Percentiles rank a stretch among this genome's conserved stretches.
These are phyloP conservation scores for Cydia fagiglandana DNA, from an alignment of 1,140 invertebrate genomes.

Conservation along the genomic window DNA sequence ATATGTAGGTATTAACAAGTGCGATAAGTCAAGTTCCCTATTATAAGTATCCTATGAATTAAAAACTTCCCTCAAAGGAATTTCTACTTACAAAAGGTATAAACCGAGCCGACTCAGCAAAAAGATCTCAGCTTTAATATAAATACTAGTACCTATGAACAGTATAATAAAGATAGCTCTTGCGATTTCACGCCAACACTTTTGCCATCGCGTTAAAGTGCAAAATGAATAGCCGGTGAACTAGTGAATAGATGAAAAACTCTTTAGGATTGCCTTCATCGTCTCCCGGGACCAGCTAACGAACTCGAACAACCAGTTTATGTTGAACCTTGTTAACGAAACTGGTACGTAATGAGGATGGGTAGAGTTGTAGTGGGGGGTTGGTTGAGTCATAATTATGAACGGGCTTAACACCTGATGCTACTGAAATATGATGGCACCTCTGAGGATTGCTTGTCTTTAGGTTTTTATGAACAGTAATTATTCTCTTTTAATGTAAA, in stretches of 20 bases:
- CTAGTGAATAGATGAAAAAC: conserved; percentile 30
- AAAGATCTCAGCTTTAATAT: background rate
- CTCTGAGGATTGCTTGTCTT: conserved; percentile 13
- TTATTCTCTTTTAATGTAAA: conserved; percentile 8
- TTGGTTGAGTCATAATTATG: conserved; percentile 14
- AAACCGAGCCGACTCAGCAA: background rate
- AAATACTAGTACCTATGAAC: background rate
- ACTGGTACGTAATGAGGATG: background rate
- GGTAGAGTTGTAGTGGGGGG: background rate
- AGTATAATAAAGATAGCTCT: background rate
- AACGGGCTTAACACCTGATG: conserved; percentile 22
- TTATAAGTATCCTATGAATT: background rate
- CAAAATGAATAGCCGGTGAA: conserved; percentile 27
- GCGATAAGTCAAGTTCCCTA: background rate
- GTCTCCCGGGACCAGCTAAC: conserved; percentile 9
- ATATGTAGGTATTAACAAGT: background rate
- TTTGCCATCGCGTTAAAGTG: conserved; percentile 6
- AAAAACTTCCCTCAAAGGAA: background rate
- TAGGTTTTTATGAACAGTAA: conserved; percentile 17
- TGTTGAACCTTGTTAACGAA: conserved; percentile 1
- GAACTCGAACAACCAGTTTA: background rate
- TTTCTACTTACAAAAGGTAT: background rate
- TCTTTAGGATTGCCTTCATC: conserved; percentile 23
- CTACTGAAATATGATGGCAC: conserved; percentile 20
- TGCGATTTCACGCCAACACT: conserved; percentile 13